Base-by-base conservation (phyloP, 2,888 invertebrate genomes). In the Hetaerina titia region DNA sequence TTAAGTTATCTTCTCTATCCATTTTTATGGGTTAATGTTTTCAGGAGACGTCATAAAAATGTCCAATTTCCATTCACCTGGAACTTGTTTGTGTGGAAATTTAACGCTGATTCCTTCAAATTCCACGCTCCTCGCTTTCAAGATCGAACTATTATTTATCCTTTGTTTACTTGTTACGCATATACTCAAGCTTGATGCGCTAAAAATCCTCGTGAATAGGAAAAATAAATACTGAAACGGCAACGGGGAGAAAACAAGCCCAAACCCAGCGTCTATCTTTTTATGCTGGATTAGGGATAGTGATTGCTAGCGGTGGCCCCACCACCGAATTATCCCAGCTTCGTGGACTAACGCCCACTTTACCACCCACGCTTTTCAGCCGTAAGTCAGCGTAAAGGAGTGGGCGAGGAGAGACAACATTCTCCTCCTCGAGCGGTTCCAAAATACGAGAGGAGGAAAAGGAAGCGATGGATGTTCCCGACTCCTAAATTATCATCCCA, bases 401-500 rank as follows among this genome's bases (percentile, higher is more conserved):
- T 81, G 31, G 81, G 81, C 81, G 81, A 25, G 11, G 81, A 69
- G 17, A 69, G n/a, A 11, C 25, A 19, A 81, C 81, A 81, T 81
- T 31, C 81, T 31, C 81, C 22, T 22, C 81, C 31, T 8, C 31
- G 81, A 69, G 81, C 31, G 81, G 81, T 81, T 81, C 81, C 25
- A 81, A 81, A 81, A 81, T 81, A 81, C 81, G 25, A 31, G 25
- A 22, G 81, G 81, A 81, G 13, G 81, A 81, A 81, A 81, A 81
- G 81, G 81, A 81, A 31, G 81, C 81, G 81, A 7, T n/a, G 25
- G 81, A 45, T 45, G 45, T 45, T 81, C 31, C 81, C 81, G 9
- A 22, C 81, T 81, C 81, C 31, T 81, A 81, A 81, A 81, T 81
- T 81, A 81, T 81, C 81, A 81, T 81, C 81, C 81, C 81, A 81